Conservation (phyloP, 2,888 invertebrate species). For the Netelia virgata region DNA sequence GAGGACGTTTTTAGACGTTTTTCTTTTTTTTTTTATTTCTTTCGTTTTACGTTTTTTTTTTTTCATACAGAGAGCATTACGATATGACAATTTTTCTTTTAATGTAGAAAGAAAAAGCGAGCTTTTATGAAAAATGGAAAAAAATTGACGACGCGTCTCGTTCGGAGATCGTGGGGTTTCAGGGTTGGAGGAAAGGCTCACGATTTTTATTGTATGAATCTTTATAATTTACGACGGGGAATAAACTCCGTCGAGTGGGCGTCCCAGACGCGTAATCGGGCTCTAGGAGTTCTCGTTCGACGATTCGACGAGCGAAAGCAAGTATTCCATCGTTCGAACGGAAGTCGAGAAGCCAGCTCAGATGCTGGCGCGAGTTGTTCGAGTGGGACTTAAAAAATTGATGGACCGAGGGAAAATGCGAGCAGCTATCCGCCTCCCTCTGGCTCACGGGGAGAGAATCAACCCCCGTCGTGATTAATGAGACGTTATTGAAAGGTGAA, state of each 20-base stretch:
- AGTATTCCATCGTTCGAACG: conserved; percentile 41
- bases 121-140: neutral
- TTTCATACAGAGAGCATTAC: neutral
- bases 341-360: neutral
- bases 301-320: conserved; percentile 41
- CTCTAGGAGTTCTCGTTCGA: conserved; percentile 8
- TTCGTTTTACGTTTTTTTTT: neutral
- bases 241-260: neutral
- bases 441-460: neutral
- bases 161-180: neutral
- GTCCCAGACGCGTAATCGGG: neutral
- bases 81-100: neutral
- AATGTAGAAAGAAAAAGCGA: neutral
- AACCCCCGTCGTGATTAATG: conserved; percentile 70
- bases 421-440: conserved; percentile 21
- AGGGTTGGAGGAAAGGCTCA: neutral
- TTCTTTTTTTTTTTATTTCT: neutral
- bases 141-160: neutral
- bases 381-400: conserved; percentile 59
- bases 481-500: conserved; percentile 71
- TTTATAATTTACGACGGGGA: neutral
- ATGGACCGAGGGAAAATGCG: conserved; percentile 53
- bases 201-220: neutral
- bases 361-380: conserved; percentile 18
- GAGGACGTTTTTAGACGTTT: conserved; percentile 76